Percentiles rank a stretch among this genome's conserved stretches.
Evolutionary conservation across 2,113 vertebrate genomes (phyloP).

Genomic region (Eupsittula cactorum): DNA sequence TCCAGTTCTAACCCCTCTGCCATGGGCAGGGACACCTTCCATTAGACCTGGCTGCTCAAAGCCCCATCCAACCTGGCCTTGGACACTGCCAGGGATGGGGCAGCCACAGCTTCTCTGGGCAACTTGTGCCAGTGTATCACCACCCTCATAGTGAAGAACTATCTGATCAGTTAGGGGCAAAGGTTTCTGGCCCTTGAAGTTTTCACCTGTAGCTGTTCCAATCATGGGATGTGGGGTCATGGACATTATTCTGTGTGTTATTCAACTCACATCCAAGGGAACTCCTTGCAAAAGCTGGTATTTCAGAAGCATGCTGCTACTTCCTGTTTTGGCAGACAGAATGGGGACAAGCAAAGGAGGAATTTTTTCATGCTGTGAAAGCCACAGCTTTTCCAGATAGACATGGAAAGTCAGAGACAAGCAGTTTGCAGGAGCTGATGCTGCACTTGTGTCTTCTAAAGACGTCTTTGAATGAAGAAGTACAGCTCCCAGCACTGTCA

Average conservation of each 20-base stretch:
- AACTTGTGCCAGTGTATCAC: neutral
- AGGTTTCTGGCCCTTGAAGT: neutral
- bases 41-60: neutral
- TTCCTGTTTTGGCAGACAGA: neutral
- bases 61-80: neutral
- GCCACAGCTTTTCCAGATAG: neutral
- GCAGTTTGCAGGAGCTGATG: neutral
- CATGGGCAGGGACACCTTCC: neutral
- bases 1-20: neutral
- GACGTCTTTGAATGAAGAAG: neutral
- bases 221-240: rapidly evolving
- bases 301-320: neutral
- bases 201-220: neutral
- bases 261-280: neutral
- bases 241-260: neutral
- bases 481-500: neutral
- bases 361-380: neutral
- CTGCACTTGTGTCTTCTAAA: neutral
- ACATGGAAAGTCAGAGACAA: rapidly evolving
- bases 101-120: neutral
- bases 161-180: neutral
- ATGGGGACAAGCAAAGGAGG: neutral
- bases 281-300: neutral
- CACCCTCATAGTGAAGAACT: neutral
- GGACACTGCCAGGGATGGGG: neutral